Evolutionary conservation across 2,797 vertebrate genomes (phyloP).

Genomic region (Catharus ustulatus): DNA sequence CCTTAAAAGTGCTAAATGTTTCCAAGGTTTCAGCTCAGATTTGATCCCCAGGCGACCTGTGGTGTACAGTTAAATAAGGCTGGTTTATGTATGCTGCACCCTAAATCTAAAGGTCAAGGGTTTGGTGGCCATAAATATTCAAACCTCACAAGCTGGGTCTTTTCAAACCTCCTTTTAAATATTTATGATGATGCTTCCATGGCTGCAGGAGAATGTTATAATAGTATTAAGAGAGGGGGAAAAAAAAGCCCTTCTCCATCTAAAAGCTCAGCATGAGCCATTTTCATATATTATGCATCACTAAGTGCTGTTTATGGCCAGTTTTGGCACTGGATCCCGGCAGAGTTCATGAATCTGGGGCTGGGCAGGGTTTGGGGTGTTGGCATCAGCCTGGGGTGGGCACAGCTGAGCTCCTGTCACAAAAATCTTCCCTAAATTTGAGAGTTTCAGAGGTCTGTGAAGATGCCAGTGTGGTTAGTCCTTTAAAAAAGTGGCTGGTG

Average conservation of each 20-base stretch:
- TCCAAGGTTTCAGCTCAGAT: background rate
- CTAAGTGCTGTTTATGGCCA: background rate
- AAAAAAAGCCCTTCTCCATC: background rate
- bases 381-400: background rate
- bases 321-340: background rate
- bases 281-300: slow-evolving; percentile 8
- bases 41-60: background rate
- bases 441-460: fast-evolving
- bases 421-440: background rate
- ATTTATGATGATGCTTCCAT: background rate
- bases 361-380: background rate
- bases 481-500: background rate
- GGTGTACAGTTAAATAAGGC: background rate
- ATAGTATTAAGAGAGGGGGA: background rate
- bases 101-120: slow-evolving; percentile 9
- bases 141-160: background rate
- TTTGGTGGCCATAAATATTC: slow-evolving; percentile 6
- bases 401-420: background rate
- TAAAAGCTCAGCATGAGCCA: slow-evolving; percentile 9
- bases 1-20: background rate
- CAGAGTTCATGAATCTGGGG: background rate
- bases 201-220: slow-evolving; percentile 15
- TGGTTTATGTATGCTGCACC: background rate
- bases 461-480: fast-evolving
- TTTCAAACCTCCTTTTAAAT: slow-evolving; percentile 21